These are phyloP conservation scores for Eulemur coronatus DNA, from an alignment of 2,797 vertebrate genomes.

Conservation along the genomic window DNA sequence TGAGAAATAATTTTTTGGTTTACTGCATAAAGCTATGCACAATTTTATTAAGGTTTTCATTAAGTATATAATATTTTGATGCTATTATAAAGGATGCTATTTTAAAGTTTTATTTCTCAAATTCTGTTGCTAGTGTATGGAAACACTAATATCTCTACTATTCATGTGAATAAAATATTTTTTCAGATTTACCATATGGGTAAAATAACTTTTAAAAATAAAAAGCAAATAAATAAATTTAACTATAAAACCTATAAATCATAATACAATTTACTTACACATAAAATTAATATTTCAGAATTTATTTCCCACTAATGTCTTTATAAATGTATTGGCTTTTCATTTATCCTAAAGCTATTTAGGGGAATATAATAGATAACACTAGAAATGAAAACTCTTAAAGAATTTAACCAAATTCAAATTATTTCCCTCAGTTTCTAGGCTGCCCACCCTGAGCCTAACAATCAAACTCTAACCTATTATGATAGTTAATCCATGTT, in stretches of 20 bases:
- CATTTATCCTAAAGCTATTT: neutral
- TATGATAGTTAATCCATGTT: neutral
- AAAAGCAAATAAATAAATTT: neutral
- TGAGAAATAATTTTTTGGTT: neutral
- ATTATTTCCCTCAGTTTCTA: neutral
- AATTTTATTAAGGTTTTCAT: neutral
- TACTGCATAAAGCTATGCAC: neutral
- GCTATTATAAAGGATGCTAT: neutral
- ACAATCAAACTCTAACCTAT: neutral
- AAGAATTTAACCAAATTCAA: slow-evolving; percentile 13
- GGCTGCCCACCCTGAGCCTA: neutral
- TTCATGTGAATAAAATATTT: neutral
- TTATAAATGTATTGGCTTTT: neutral
- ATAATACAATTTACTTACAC: neutral
- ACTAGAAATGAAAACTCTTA: neutral
- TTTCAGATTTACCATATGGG: neutral
- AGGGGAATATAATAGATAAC: neutral
- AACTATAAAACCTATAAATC: neutral
- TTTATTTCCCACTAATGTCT: neutral
- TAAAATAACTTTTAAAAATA: neutral
- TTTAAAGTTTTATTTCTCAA: slow-evolving; percentile 12
- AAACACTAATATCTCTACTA: neutral
- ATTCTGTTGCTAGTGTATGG: neutral
- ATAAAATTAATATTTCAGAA: neutral
- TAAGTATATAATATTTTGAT: neutral